Percentiles rank a stretch among this genome's conserved stretches.
Evolutionary conservation across 92 coral and sea anemone species (phyloP).

Genomic region (Umimayanthus kanabou): DNA sequence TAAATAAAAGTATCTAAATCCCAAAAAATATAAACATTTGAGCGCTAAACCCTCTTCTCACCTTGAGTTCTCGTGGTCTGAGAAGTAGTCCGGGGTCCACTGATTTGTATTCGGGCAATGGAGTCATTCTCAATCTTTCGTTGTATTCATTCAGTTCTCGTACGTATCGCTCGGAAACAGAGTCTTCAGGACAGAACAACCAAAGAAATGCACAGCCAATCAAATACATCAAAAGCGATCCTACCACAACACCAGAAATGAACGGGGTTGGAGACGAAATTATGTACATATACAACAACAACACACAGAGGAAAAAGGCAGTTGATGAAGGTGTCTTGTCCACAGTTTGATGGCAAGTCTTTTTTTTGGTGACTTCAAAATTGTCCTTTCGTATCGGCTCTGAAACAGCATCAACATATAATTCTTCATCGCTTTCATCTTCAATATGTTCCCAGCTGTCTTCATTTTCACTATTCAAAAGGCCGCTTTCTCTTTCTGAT

Average conservation of each 20-base stretch:
- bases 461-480: slow-evolving; percentile 23
- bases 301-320: slow-evolving; percentile 62
- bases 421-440: slow-evolving; percentile 60
- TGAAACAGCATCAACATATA: slow-evolving; percentile 27
- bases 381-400: slow-evolving; percentile 40
- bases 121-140: slow-evolving; percentile 52
- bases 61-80: slow-evolving; percentile 75
- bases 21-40: background rate
- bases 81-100: slow-evolving; percentile 71
- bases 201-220: slow-evolving; percentile 82
- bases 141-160: slow-evolving; percentile 80
- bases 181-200: slow-evolving; percentile 90
- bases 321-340: slow-evolving; percentile 68
- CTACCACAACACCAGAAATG: slow-evolving; percentile 78
- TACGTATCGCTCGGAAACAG: slow-evolving; percentile 79
- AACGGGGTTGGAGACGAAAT: slow-evolving; percentile 76
- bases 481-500: slow-evolving; percentile 58
- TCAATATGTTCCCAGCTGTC: slow-evolving; percentile 34
- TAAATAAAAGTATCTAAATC: background rate
- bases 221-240: slow-evolving; percentile 72
- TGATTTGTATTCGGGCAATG: slow-evolving; percentile 51
- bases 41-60: slow-evolving; percentile 21
- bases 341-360: slow-evolving; percentile 3
- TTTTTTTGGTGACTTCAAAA: slow-evolving; percentile 25
- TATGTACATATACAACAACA: slow-evolving; percentile 63